phyloP scores from a whole-genome alignment of 2,113 vertebrate species.

The Corvus moneduloides region DNA sequence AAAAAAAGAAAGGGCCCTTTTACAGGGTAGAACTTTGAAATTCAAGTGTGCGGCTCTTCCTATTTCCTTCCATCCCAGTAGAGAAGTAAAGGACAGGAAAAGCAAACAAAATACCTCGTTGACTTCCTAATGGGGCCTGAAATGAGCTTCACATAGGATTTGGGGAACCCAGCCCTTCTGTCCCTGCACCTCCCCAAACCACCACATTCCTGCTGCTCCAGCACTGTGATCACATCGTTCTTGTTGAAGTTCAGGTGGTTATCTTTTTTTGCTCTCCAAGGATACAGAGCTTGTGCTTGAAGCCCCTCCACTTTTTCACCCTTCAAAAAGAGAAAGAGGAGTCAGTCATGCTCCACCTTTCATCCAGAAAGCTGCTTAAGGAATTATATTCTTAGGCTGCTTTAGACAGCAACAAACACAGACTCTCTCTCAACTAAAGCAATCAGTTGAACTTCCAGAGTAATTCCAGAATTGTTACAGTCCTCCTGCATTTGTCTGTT shows the following conservation, averaged over 20 bases:
- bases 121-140: conserved; percentile 88
- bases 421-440: neutral
- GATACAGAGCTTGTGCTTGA: conserved; percentile 95
- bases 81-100: neutral
- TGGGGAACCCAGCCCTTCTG: conserved; percentile 99
- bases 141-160: conserved; percentile 98
- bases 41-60: neutral
- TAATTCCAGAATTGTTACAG: neutral
- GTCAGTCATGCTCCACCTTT: neutral
- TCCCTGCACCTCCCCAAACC: conserved; percentile 97
- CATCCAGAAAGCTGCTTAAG: neutral
- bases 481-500: neutral
- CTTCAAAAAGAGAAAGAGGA: conserved; percentile 36
- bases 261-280: conserved; percentile 98
- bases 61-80: neutral
- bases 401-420: neutral
- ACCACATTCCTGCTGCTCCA: conserved; percentile 99
- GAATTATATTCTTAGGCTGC: neutral
- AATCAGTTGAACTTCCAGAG: neutral
- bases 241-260: conserved; percentile 99
- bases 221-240: conserved; percentile 92
- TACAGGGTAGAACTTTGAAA: neutral
- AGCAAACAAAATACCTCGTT: conserved; percentile 76
- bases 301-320: conserved; percentile 97
- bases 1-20: neutral